Evolutionary conservation across 2,888 invertebrate species (phyloP).

Genomic region (Netelia inedita): DNA sequence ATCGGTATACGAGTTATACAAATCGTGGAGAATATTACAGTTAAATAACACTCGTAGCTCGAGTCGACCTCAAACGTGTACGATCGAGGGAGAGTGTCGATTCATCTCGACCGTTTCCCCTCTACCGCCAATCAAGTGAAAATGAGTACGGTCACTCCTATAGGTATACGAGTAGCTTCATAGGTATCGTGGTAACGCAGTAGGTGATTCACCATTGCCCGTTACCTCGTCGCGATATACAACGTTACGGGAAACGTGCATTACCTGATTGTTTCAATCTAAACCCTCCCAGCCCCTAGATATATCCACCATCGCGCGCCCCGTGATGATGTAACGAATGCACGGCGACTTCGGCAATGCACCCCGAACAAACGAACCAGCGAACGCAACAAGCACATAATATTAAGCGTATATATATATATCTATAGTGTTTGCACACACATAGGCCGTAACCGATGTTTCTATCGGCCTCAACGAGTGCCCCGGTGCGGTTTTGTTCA

Average conservation of each 20-base stretch:
- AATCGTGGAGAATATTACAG: too few species aligned
- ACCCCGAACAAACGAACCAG: background rate
- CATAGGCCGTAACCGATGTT: slow-evolving; percentile 32
- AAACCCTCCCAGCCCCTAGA: background rate
- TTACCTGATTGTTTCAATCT: slow-evolving; percentile 52
- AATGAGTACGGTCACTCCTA: background rate
- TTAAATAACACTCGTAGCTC: too few species aligned
- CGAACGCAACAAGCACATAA: slow-evolving; percentile 34
- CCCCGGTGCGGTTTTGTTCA: slow-evolving; percentile 50
- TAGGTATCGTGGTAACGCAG: too few species aligned
- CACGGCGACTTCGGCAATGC: slow-evolving; percentile 24
- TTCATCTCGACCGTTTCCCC: too few species aligned
- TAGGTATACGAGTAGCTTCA: too few species aligned
- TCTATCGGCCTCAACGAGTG: slow-evolving; percentile 47
- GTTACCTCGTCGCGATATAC: background rate
- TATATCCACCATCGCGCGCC: background rate
- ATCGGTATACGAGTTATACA: too few species aligned
- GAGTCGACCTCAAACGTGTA: too few species aligned
- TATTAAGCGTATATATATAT: slow-evolving; percentile 33
- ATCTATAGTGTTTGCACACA: background rate
- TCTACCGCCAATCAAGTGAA: background rate
- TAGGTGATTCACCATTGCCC: too few species aligned
- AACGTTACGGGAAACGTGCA: slow-evolving; percentile 28
- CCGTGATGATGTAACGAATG: slow-evolving; percentile 54
- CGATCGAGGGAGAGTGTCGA: background rate